These are phyloP conservation scores for Muraenolepis orangiensis DNA, from an alignment of 2,797 vertebrate species.

Conservation along the genomic window DNA sequence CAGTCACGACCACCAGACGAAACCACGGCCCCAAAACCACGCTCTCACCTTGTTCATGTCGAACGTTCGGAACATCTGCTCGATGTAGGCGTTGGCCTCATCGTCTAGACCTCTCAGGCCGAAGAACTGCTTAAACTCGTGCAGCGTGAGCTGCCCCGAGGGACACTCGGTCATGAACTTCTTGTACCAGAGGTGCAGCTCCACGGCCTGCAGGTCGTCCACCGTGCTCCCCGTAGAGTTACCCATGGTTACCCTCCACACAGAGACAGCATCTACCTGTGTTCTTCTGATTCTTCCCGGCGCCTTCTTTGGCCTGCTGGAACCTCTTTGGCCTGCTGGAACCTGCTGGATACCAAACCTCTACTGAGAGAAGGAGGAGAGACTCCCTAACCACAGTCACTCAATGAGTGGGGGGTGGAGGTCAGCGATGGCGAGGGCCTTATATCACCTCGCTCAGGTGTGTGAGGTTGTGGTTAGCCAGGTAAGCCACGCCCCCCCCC, in stretches of 20 bases:
- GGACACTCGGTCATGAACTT: conserved; percentile 94
- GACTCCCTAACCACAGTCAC: conserved; percentile 73
- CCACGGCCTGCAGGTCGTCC: conserved; percentile 86
- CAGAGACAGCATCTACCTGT: not conserved
- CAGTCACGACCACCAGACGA: not conserved
- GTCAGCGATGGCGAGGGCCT: conserved; percentile 32
- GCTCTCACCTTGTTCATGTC: conserved; percentile 91
- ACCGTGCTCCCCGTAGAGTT: conserved; percentile 79
- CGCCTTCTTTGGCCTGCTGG: not conserved
- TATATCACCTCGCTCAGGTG: conserved; percentile 51
- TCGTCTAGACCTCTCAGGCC: conserved; percentile 82
- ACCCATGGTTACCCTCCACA: conserved; percentile 68
- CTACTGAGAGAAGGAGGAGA: conserved; percentile 63
- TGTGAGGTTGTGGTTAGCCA: conserved; percentile 26
- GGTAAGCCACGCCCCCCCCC: not conserved
- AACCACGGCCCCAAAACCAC: not conserved
- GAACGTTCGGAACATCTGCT: conserved; percentile 92
- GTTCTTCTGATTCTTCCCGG: not conserved
- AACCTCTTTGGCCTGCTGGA: too few species aligned
- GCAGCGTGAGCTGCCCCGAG: conserved; percentile 87
- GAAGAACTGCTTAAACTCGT: conserved; percentile 94
- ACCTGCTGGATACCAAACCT: conserved; percentile 12
- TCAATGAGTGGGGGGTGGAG: conserved; percentile 51
- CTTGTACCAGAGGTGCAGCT: conserved; percentile 95
- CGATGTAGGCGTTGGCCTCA: conserved; percentile 87